Conservation (phyloP, 2,888 invertebrate genomes). For the Nomada flava region DNA sequence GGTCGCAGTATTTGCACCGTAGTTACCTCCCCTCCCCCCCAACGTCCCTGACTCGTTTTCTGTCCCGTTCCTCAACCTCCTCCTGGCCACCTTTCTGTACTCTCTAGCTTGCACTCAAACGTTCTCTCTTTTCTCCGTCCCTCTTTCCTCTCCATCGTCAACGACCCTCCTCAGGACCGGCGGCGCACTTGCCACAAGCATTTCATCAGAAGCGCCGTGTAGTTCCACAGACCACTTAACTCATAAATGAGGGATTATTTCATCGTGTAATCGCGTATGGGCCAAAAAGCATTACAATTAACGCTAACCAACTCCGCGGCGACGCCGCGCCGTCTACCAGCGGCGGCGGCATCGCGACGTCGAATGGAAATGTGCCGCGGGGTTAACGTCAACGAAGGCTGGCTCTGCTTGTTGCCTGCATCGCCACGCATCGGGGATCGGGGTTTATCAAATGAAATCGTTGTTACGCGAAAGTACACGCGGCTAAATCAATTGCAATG, state of each 20-base stretch:
- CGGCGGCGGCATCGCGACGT: constrained; percentile 71
- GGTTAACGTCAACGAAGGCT: constrained; percentile 53
- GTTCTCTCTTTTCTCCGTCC: constrained; percentile 59
- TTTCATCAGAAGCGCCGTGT: constrained; percentile 82
- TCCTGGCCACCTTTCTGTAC: constrained; percentile 28
- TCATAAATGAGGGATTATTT: constrained; percentile 84
- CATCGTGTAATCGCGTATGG: constrained; percentile 83
- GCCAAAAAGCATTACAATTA: constrained; percentile 83
- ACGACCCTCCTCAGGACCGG: constrained; percentile 75
- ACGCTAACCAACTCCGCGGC: constrained; percentile 80
- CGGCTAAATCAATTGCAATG: constrained; percentile 3
- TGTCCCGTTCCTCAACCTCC: constrained; percentile 54
- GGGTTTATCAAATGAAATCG: constrained; percentile 33
- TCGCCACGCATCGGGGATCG: constrained; percentile 20
- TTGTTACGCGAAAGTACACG: constrained; percentile 54
- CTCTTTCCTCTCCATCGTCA: constrained; percentile 64
- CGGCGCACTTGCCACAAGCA: constrained; percentile 79
- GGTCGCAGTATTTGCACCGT: constrained; percentile 75
- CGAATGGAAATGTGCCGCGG: constrained; percentile 71
- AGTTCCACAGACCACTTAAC: constrained; percentile 83
- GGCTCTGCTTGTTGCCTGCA: background rate
- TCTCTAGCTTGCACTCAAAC: constrained; percentile 57
- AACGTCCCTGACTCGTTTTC: constrained; percentile 71
- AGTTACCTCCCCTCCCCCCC: constrained; percentile 73
- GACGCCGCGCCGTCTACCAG: constrained; percentile 49